Conservation (phyloP, 1,140 invertebrate genomes). For the Antheraea mylitta region DNA sequence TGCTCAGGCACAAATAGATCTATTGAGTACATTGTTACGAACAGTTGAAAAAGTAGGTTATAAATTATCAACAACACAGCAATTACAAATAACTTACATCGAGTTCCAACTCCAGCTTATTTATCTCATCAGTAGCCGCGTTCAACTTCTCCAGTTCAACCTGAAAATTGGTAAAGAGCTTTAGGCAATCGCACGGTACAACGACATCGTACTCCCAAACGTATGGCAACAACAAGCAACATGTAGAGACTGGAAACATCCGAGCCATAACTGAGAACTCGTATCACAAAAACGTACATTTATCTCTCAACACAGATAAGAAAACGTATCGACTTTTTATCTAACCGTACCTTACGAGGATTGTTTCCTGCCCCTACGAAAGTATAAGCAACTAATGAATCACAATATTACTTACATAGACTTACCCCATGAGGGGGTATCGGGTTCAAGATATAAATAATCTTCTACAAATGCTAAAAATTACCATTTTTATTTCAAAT, state of each 20-base stretch:
- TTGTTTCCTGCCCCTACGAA: slow-evolving; percentile 71
- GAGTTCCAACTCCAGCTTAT: slow-evolving; percentile 95
- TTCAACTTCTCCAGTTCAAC: slow-evolving; percentile 97
- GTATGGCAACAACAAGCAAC: slow-evolving; percentile 67
- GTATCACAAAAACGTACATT: slow-evolving; percentile 18
- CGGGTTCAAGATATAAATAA: slow-evolving; percentile 33
- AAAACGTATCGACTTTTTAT: slow-evolving; percentile 26
- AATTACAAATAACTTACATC: slow-evolving; percentile 85
- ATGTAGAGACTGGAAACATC: slow-evolving; percentile 74
- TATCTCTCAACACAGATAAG: slow-evolving; percentile 23
- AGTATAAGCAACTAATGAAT: slow-evolving; percentile 45
- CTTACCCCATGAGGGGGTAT: slow-evolving; percentile 11
- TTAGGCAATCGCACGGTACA: slow-evolving; percentile 66
- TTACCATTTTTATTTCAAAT: slow-evolving; percentile 67
- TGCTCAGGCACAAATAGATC: no score
- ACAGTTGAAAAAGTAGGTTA: no score
- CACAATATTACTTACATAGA: slow-evolving; percentile 56
- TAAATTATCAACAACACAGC: no score
- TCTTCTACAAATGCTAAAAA: slow-evolving; percentile 45
- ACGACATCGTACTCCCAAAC: slow-evolving; percentile 47
- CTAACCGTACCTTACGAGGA: slow-evolving; percentile 31
- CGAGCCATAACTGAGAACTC: slow-evolving; percentile 39
- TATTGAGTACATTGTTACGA: no score
- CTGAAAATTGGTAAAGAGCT: slow-evolving; percentile 80
- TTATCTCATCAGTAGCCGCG: slow-evolving; percentile 96